These are phyloP conservation scores for Mirza zaza DNA, from an alignment of 2,113 vertebrate genomes.

Conservation along the genomic window DNA sequence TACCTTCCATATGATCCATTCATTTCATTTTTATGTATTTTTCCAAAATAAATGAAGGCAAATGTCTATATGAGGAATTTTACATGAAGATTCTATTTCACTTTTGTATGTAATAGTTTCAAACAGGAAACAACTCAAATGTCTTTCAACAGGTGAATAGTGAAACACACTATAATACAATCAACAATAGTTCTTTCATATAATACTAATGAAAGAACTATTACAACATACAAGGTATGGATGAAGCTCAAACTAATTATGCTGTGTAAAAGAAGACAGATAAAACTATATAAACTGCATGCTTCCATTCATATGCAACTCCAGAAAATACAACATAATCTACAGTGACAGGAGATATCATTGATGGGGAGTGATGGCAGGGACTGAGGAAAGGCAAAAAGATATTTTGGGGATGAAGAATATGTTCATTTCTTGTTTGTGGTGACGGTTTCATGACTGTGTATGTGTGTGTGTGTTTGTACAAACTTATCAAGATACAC, in stretches of 20 bases:
- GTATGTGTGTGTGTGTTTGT: neutral
- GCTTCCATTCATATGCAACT: neutral
- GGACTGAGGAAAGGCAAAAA: neutral
- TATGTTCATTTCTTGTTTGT: neutral
- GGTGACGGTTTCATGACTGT: neutral
- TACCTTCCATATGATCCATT: no score
- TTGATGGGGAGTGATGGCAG: accelerated
- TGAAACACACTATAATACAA: neutral
- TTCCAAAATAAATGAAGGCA: neutral
- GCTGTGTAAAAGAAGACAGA: neutral
- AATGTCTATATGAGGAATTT: neutral
- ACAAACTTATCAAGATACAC: neutral
- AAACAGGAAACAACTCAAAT: neutral
- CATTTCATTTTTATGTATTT: neutral
- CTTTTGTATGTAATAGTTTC: neutral
- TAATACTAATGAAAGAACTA: neutral
- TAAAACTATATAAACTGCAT: neutral
- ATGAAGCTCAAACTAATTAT: neutral
- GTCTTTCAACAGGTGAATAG: neutral
- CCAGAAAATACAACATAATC: neutral
- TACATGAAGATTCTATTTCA: neutral
- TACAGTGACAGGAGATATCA: neutral
- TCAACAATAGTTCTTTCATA: neutral
- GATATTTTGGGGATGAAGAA: neutral
- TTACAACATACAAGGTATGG: neutral